Evolutionary conservation across 92 coral and sea anemone species (phyloP).

Genomic region (Umimayanthus chanpuru): DNA sequence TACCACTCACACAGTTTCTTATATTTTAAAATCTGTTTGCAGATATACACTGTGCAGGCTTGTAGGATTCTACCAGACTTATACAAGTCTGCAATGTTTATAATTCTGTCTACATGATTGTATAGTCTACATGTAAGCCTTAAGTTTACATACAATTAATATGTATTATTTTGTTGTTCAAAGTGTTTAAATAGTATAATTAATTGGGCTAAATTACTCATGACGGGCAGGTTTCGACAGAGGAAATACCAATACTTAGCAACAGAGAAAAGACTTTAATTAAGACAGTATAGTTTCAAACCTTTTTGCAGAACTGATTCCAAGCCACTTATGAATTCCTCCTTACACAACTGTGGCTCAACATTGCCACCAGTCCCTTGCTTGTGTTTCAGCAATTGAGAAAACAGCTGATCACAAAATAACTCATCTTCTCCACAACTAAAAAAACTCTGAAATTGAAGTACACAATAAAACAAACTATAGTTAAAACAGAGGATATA

Average conservation of each 20-base stretch:
- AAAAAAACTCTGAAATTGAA: conserved; percentile 20
- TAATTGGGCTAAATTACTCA: background rate
- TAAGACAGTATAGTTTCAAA: background rate
- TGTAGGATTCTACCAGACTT: too few species aligned
- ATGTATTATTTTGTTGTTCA: too few species aligned
- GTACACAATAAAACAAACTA: background rate
- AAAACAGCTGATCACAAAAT: conserved; percentile 55
- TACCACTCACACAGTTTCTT: too few species aligned
- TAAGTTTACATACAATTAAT: too few species aligned
- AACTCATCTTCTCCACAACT: conserved; percentile 21
- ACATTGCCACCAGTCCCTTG: background rate
- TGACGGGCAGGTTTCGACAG: background rate
- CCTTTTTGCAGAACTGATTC: conserved; percentile 16
- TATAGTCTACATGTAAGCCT: too few species aligned
- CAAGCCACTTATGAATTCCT: conserved; percentile 11
- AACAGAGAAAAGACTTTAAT: background rate
- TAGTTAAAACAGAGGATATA: too few species aligned
- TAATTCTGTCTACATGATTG: too few species aligned
- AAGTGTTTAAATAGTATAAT: too few species aligned
- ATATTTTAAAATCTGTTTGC: too few species aligned
- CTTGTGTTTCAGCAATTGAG: conserved; percentile 34
- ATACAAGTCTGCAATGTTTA: too few species aligned
- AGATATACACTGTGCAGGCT: too few species aligned
- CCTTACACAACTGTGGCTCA: background rate
- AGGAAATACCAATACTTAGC: background rate